Conservation (phyloP, 23 tunicate species). For the Trididemnum clinides region DNA sequence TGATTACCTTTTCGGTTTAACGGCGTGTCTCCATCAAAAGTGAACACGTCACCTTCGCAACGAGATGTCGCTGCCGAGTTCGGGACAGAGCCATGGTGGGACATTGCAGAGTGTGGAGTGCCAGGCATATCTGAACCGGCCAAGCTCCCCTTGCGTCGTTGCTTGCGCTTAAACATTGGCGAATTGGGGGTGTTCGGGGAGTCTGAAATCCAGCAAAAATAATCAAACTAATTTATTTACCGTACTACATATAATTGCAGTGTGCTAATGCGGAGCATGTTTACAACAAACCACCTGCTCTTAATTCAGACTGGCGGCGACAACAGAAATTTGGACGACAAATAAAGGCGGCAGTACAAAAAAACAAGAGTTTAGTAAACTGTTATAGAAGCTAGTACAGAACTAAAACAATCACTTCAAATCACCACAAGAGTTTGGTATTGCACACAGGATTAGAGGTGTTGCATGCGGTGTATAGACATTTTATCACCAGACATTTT, state of each 20-base stretch:
- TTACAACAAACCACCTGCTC: too few relatives aligned
- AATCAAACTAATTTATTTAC: background rate
- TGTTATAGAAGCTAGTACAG: too few relatives aligned
- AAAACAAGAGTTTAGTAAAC: too few relatives aligned
- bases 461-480: too few relatives aligned
- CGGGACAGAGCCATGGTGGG: conserved; percentile 19
- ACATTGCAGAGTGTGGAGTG: conserved; percentile 38
- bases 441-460: too few relatives aligned
- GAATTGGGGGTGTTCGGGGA: conserved; percentile 87
- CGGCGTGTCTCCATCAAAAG: conserved; percentile 67
- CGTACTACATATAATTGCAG: background rate
- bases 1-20: conserved; percentile 25
- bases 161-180: conserved; percentile 58
- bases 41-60: conserved; percentile 81
- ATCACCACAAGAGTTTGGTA: too few relatives aligned
- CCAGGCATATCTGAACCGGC: conserved; percentile 43
- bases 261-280: too few relatives aligned
- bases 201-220: conserved; percentile 27
- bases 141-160: conserved; percentile 44
- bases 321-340: too few relatives aligned
- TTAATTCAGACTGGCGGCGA: too few relatives aligned
- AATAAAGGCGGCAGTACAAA: too few relatives aligned
- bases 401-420: too few relatives aligned
- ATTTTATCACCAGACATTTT: too few relatives aligned
- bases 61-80: conserved; percentile 15